phyloP scores from a whole-genome alignment of 2,888 invertebrate species.

The Alviniconcha strummeri region DNA sequence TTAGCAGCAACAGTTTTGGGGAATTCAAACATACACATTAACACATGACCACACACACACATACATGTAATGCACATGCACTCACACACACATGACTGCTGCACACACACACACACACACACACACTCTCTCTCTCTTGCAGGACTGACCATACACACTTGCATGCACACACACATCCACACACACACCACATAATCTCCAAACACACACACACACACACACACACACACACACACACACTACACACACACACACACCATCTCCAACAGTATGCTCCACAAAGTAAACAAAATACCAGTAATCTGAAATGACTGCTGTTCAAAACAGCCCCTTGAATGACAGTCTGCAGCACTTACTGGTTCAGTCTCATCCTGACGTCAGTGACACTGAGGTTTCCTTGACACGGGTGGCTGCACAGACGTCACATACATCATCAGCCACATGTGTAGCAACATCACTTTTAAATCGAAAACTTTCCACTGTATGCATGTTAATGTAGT shows the following conservation, averaged over 20 bases:
- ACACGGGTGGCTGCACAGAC: slow-evolving; percentile 85
- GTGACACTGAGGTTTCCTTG: slow-evolving; percentile 94
- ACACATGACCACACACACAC: too few relatives aligned
- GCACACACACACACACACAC: too few relatives aligned
- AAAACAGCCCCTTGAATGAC: background rate
- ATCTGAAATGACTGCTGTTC: too few relatives aligned
- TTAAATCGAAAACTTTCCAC: too few relatives aligned
- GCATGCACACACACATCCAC: background rate
- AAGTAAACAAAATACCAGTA: too few relatives aligned
- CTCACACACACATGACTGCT: background rate
- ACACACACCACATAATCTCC: too few relatives aligned
- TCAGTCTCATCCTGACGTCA: slow-evolving; percentile 85
- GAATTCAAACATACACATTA: background rate
- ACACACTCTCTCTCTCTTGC: too few relatives aligned
- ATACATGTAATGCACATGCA: background rate
- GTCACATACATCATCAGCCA: too few relatives aligned
- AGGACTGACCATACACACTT: background rate
- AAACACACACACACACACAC: background rate
- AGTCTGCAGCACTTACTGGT: slow-evolving; percentile 65
- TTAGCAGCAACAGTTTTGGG: too few relatives aligned
- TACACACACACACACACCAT: background rate
- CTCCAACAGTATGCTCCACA: background rate
- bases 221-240: background rate
- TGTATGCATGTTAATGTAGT: too few relatives aligned
- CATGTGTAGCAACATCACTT: too few relatives aligned